Base-by-base conservation (phyloP, 2,113 vertebrate species). In the Kryptolebias marmoratus region DNA sequence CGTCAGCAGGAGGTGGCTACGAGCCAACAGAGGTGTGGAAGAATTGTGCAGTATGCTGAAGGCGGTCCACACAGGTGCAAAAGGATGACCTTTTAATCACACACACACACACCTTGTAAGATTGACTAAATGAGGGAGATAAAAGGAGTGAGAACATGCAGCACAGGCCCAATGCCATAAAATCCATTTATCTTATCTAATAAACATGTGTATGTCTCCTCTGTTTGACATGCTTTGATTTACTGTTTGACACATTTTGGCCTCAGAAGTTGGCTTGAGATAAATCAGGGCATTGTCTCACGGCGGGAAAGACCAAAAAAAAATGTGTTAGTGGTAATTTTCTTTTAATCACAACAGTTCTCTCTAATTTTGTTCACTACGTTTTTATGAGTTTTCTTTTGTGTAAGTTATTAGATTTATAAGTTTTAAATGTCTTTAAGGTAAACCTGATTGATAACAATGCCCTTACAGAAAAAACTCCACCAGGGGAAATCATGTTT, bases 11-110 rank as follows among this genome's bases (percentile, higher is more conserved):
- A 56, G 55, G 60, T 79, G 79, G 83, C 71, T 2, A 54, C 1
- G 18, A 55, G 81, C 79, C 88, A 87, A 64, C 12, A 50, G 55
- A 81, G 63, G 77, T 59, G 77, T 62, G 30, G 65, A 60, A 50
- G 49, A 67, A 45, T 47, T 54, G 56, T 1, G 42, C 71, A 81
- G 72, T 59, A 63, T 15, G 75, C 71, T 73, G 62, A 66, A 66
- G 53, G 49, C 68, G 27, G 49, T 53, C 49, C 53, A 52, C 62
- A 55, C 82, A 90, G 82, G 75, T 87, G 86, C 80, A 73, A 76
- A 50, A 71, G 70, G 54, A 73, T 69, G 69, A 73, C 79, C 80
- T 85, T 78, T 82, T 44, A 68, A 74, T 73, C 48, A 80, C 59
- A 44, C 74, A 62, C 59, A 44, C 74, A 58, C 72, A 72, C 45